These are phyloP conservation scores for Coptotermes formosanus DNA, from an alignment of 1,140 invertebrate species.

Conservation along the genomic window DNA sequence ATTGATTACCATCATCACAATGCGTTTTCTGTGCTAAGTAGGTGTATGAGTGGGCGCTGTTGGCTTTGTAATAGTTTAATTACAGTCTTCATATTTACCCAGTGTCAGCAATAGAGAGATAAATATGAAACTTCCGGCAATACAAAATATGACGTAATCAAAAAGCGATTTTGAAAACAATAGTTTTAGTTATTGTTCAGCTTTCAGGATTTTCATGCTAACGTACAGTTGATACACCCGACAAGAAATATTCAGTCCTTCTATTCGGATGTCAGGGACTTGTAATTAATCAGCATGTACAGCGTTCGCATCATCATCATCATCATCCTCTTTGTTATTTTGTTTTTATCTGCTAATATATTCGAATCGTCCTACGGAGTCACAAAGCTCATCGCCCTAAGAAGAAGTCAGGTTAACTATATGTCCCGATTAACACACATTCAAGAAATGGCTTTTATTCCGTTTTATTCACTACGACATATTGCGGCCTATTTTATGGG, in stretches of 20 bases:
- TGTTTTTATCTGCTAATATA: no score
- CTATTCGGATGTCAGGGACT: background rate
- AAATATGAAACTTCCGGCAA: slow-evolving; percentile 2
- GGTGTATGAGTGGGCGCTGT: background rate
- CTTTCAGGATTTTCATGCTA: background rate
- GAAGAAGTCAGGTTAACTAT: no score
- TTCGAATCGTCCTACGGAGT: no score
- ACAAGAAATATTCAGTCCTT: background rate
- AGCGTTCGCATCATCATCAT: no score
- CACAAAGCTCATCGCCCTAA: no score
- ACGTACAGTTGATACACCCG: background rate
- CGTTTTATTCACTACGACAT: no score
- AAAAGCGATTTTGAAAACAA: background rate
- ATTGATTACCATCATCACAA: slow-evolving; percentile 11
- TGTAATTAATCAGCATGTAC: background rate
- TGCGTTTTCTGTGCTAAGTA: background rate
- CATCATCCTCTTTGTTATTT: no score
- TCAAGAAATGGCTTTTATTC: no score
- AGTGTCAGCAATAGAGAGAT: background rate
- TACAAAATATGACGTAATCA: background rate
- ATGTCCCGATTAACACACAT: no score
- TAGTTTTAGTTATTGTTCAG: background rate
- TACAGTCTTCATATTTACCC: background rate
- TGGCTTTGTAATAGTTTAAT: slow-evolving; percentile 2
- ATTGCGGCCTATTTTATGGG: no score